A percentile compares a stretch with the other conserved stretches of the same genome.
Evolutionary conservation across 1,140 invertebrate genomes (phyloP).

Genomic region (Gryon sp.): DNA sequence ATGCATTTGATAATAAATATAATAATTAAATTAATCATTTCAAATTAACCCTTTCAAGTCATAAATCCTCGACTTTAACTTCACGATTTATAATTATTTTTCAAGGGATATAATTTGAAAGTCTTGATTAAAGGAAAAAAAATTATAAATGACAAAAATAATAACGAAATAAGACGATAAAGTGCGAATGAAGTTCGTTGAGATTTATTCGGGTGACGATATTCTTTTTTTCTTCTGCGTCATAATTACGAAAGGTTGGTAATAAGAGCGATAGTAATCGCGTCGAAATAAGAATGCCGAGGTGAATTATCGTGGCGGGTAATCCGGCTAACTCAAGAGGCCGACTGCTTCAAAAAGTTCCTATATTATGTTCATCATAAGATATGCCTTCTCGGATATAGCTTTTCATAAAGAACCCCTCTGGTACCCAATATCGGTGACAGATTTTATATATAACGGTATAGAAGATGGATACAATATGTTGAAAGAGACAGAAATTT

Average conservation of each 20-base stretch:
- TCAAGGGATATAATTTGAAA: not conserved
- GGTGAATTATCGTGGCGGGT: constrained; percentile 21
- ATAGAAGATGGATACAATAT: constrained; percentile 26
- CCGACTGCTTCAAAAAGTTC: constrained; percentile 14
- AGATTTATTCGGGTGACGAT: constrained; percentile 24
- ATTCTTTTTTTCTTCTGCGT: constrained; percentile 21
- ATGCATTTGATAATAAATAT: no score
- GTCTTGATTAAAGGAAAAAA: not conserved
- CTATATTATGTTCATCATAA: constrained; percentile 4
- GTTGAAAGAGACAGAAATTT: constrained; percentile 28
- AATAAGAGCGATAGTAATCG: constrained; percentile 43
- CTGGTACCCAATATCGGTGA: constrained; percentile 35
- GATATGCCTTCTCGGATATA: constrained; percentile 9
- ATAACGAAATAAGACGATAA: constrained; percentile 13
- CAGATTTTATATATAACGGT: constrained; percentile 48
- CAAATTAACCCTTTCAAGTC: no score
- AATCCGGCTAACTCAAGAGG: constrained; percentile 17
- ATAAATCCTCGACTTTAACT: no score
- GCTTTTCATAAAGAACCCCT: constrained; percentile 29
- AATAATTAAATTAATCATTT: no score
- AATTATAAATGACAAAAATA: constrained; percentile 18
- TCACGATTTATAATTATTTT: no score
- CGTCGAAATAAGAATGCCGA: constrained; percentile 25
- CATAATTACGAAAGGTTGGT: constrained; percentile 35
- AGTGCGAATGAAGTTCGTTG: constrained; percentile 17